Conservation (phyloP, 2,797 vertebrate species). For the Tiaroga cobitis region DNA sequence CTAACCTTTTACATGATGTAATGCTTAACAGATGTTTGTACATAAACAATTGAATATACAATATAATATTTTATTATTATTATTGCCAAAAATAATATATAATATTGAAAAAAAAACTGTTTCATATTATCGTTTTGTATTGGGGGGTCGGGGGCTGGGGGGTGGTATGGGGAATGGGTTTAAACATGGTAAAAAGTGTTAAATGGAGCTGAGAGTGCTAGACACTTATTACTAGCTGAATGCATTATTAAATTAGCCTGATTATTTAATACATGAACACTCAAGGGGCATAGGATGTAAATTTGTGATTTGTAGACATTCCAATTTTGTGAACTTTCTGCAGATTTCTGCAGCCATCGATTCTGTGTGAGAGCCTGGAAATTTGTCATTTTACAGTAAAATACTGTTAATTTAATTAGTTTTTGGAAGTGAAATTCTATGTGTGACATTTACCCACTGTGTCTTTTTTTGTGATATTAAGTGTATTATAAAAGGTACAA, state of each 20-base stretch:
- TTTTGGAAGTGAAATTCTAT: too few species aligned
- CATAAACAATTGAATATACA: neutral
- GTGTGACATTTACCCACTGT: too few species aligned
- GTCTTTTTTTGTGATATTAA: too few species aligned
- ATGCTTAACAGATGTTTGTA: neutral
- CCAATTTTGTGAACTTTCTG: neutral
- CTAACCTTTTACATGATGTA: neutral
- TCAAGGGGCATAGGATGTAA: neutral
- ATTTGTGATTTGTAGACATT: neutral
- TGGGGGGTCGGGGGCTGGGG: too few species aligned
- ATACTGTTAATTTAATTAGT: too few species aligned
- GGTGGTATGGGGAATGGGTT: neutral
- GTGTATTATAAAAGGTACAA: too few species aligned
- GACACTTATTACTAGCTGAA: neutral
- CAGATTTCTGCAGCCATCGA: neutral
- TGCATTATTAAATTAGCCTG: neutral
- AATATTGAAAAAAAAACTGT: too few species aligned
- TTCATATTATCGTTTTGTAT: too few species aligned
- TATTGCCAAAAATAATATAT: too few species aligned
- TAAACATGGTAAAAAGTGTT: constrained; percentile 3
- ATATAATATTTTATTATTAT: too few species aligned
- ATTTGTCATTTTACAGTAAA: neutral
- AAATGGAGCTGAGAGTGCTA: neutral
- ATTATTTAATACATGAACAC: neutral
- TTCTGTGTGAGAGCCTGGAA: neutral